These are phyloP conservation scores for Paralichthys olivaceus DNA, from an alignment of 2,113 vertebrate species.

Conservation along the genomic window DNA sequence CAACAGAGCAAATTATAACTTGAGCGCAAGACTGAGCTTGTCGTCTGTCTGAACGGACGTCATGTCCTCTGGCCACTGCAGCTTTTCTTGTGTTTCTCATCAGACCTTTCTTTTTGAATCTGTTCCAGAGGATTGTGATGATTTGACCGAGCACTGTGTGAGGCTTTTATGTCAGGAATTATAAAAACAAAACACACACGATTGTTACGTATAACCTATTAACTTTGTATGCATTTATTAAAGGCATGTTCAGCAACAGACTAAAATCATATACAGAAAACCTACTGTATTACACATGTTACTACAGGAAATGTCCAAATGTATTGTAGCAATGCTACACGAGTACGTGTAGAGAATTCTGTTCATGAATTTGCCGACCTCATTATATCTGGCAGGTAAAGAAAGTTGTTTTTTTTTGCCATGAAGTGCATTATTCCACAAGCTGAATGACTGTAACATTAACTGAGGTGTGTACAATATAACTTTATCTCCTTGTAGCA, in stretches of 20 bases:
- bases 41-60: slow-evolving; percentile 1
- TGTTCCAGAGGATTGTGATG: slow-evolving; percentile 1
- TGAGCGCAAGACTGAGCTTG: too few relatives aligned
- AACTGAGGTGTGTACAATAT: not conserved
- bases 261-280: not conserved
- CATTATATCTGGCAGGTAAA: not conserved
- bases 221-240: not conserved
- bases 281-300: not conserved
- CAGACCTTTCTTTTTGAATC: not conserved
- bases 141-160: slow-evolving; percentile 39
- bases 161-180: not conserved
- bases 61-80: too few relatives aligned
- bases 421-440: slow-evolving; percentile 51
- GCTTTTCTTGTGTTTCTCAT: not conserved
- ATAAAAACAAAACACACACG: not conserved
- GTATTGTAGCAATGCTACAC: not conserved
- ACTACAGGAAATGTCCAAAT: not conserved
- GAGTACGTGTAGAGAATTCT: not conserved
- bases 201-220: not conserved
- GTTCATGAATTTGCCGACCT: slow-evolving; percentile 17
- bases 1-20: not conserved
- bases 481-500: not conserved
- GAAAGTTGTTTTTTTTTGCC: slow-evolving; percentile 3
- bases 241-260: not conserved
- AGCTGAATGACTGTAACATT: not conserved